phyloP scores from a whole-genome alignment of 2,797 vertebrate genomes.

The Liparis tanakae region DNA sequence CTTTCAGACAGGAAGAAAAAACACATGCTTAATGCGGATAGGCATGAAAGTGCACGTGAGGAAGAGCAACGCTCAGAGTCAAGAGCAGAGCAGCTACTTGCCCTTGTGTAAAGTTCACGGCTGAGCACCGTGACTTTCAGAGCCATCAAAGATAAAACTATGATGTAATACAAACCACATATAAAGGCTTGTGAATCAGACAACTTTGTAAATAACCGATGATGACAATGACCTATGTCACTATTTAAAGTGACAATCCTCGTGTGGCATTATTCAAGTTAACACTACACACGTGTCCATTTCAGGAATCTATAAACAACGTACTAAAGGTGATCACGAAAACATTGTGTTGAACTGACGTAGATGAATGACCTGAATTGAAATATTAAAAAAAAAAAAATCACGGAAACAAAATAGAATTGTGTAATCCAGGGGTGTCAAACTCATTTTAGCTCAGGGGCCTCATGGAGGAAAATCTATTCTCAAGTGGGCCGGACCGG shows the following conservation, averaged over 20 bases:
- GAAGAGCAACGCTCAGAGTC: background rate
- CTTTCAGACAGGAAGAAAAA: constrained; percentile 11
- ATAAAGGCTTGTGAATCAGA: background rate
- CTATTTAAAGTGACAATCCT: background rate
- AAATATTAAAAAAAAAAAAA: constrained; percentile 34
- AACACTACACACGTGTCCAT: background rate
- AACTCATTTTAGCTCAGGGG: too few relatives aligned
- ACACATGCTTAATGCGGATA: background rate
- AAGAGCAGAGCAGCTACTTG: background rate
- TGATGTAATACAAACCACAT: constrained; percentile 7
- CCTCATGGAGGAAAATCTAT: too few relatives aligned
- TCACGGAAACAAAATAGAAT: constrained; percentile 38
- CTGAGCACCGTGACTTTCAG: background rate
- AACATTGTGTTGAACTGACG: background rate
- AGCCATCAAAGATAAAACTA: background rate
- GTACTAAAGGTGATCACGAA: background rate
- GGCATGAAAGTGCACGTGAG: background rate
- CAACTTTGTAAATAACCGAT: background rate
- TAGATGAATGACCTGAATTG: background rate
- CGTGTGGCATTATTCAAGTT: background rate
- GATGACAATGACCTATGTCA: background rate
- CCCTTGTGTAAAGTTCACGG: background rate
- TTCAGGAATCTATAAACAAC: constrained; percentile 6
- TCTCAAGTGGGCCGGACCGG: too few relatives aligned
- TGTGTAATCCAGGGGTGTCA: too few relatives aligned